phyloP scores from a whole-genome alignment of 2,888 invertebrate species.

The Pyrrhosoma nymphula region DNA sequence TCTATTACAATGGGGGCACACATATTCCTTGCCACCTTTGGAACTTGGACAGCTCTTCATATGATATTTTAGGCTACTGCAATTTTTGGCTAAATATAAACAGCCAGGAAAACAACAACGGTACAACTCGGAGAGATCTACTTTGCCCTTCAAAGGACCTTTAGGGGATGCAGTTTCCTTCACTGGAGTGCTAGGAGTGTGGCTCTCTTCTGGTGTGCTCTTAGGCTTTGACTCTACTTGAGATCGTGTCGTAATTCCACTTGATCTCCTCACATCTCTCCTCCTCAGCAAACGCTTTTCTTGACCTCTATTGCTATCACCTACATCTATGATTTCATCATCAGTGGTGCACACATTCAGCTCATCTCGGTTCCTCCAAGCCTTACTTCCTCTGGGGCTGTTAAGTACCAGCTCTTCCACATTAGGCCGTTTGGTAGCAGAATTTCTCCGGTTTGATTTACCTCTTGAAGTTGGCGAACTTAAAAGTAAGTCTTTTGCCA shows the following conservation, averaged over 20 bases:
- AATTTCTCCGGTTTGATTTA: neutral
- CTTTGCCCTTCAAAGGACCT: neutral
- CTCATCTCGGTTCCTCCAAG: neutral
- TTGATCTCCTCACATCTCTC: conserved; percentile 72
- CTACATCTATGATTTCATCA: conserved; percentile 33
- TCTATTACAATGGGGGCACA: conserved; percentile 33
- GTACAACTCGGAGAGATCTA: conserved; percentile 38
- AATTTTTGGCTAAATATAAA: conserved; percentile 26
- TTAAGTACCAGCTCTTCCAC: neutral
- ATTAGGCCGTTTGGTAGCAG: neutral
- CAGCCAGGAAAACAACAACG: conserved; percentile 40
- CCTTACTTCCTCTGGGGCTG: neutral
- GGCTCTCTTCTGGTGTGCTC: conserved; percentile 72
- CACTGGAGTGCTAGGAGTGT: conserved; percentile 70
- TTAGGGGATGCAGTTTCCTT: neutral
- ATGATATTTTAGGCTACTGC: conserved; percentile 22
- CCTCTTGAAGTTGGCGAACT: neutral
- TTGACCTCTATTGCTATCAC: neutral
- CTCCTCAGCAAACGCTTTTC: conserved; percentile 72
- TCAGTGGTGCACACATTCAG: neutral
- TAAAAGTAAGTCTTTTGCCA: neutral
- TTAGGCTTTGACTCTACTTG: conserved; percentile 54
- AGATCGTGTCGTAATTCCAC: neutral
- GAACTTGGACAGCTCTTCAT: neutral
- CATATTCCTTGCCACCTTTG: neutral